Evolutionary conservation across 1,140 invertebrate species (phyloP), one percentile per base, ranked within the genome.

Genomic region (Rhizoglyphus robini): DNA sequence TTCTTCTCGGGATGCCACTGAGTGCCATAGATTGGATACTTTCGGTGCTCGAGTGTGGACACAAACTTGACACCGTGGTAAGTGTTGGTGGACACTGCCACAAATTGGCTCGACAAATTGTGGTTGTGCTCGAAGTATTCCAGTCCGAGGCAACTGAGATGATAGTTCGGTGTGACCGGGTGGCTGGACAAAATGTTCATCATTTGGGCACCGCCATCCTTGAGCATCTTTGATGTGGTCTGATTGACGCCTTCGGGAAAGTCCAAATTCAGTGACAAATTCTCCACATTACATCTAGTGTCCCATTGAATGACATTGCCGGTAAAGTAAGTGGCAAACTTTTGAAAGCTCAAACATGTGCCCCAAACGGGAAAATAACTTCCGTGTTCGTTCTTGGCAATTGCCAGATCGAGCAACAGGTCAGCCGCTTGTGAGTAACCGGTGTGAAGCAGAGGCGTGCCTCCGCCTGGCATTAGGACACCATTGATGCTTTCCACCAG

Each of bases 1-100:
- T 84, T 86, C 73, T 94, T 95, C 75, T 96, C 91, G 1, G 90
- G 91, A 76, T 96, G 91, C 74, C 88, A 95, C 73, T 93, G 89
- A 0, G 88, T 76, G 1, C 84, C 90, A 74, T 88, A 93, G 73
- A 93, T 85, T 20, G 91, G 91, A 65, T 77, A 79, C 2, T 72
- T 68, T n/a, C 66, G 70, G 75, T 83, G 72, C 75, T 80, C 70
- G 69, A 79, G 70, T 81, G 83, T 70, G 83, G 77, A 75, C 4
- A 78, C 83, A 71, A 87, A 92, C 72, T 82, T 74, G 0, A 83
- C 11, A 8, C 30, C 30, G 59, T 84, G 74, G 23, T 71, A 69
- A 23, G 58, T 13, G 69, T 18, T 81, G 81, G 59, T 84, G 23
- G 71, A 69, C 71, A 90, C 88, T 51, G 78, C 73, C 27, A 75